Evolutionary conservation across 2,113 vertebrate genomes (phyloP), one percentile per base, ranked within the genome.

Genomic region (Cryptotis parvus): DNA sequence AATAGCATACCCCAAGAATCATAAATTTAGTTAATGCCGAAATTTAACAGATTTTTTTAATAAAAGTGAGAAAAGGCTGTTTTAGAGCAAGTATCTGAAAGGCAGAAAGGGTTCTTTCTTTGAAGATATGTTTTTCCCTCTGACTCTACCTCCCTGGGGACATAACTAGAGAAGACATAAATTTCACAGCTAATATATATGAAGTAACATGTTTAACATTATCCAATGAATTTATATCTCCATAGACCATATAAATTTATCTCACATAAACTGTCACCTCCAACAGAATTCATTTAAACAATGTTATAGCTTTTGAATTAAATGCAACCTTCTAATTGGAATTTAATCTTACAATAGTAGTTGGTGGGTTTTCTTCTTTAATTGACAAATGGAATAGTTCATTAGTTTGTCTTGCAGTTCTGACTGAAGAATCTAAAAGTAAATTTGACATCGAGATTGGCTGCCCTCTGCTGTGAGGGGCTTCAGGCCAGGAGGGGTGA

Each of bases 301-400:
- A 97, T 96, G 97, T 97, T 98, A 96, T 70, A 98, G 97, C 96
- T 95, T 96, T 93, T 93, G 96, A 97, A 94, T 97, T 97, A 97
- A 98, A 97, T 91, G 96, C 97, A 97, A 98, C 98, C 98, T 98
- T 98, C 97, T 98, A 98, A 98, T 97, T 98, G 97, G 98, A 98
- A 98, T 98, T 98, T 98, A 98, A 98, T 98, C 98, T 98, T 96
- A 94, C 94, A 91, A 95, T 96, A 98, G 98, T 97, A 98, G 98
- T 98, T 97, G 95, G 97, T 96, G 97, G 97, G 94, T 98, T 98
- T 97, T 86, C 55, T 90, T 68, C 90, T 86, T 97, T 98, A 98
- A 99, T 98, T 98, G 98, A 98, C 98, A 96, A 98, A 98, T 97
- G 97, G 96, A 97, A 96, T 98, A 98, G 98, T 99, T 98, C 98